phyloP scores from a whole-genome alignment of 35 echinoderm and acorn worm species.

The Heliocidaris erythrogramma region DNA sequence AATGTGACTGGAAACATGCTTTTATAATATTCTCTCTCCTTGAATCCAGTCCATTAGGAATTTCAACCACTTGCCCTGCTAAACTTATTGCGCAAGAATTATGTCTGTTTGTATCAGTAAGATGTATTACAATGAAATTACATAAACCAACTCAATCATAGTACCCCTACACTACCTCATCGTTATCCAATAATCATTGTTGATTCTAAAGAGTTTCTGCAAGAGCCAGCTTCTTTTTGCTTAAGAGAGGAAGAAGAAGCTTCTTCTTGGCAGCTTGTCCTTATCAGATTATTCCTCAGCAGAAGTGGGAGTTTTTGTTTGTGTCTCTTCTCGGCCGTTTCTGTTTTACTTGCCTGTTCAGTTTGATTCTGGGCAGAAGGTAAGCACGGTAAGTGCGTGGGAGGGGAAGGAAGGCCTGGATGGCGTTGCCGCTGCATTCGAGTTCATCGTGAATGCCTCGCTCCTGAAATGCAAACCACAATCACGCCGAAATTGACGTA shows the following conservation, averaged over 20 bases:
- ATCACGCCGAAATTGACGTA: background rate
- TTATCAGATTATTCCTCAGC: slow-evolving; percentile 17
- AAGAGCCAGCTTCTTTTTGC: background rate
- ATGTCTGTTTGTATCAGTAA: too few relatives aligned
- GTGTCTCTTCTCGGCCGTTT: background rate
- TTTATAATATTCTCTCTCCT: too few relatives aligned
- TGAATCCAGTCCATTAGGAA: too few relatives aligned
- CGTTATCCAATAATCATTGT: background rate
- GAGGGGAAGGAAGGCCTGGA: background rate
- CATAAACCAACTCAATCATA: too few relatives aligned
- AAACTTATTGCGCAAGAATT: too few relatives aligned
- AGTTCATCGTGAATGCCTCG: background rate
- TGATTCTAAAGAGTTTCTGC: background rate
- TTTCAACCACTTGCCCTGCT: too few relatives aligned
- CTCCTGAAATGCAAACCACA: background rate
- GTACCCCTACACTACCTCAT: too few relatives aligned
- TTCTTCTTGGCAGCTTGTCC: background rate
- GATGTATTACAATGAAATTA: too few relatives aligned
- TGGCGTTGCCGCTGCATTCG: background rate
- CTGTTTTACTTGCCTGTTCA: background rate
- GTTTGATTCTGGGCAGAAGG: background rate
- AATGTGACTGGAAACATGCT: too few relatives aligned
- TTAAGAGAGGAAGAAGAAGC: background rate
- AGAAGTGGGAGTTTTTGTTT: slow-evolving; percentile 1
- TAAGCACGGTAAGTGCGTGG: background rate